These are phyloP conservation scores for Alloplasta piceator DNA, from an alignment of 2,888 invertebrate genomes.

Conservation along the genomic window DNA sequence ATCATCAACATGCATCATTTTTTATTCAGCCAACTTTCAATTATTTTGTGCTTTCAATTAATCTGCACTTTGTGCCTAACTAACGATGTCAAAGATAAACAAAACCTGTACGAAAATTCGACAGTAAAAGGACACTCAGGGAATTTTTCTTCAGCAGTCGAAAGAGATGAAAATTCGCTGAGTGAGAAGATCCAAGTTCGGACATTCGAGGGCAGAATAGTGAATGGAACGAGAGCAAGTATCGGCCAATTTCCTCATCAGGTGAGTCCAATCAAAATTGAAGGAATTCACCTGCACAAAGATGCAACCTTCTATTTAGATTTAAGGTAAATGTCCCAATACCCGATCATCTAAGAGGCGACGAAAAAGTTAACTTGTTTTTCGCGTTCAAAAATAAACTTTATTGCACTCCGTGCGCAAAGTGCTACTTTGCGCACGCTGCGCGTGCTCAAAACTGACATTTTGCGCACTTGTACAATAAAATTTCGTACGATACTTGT, in stretches of 20 bases:
- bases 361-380: no score
- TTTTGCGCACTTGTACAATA: no score
- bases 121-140: not conserved
- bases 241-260: constrained; percentile 51
- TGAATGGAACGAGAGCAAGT: constrained; percentile 56
- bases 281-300: not conserved
- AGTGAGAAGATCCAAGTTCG: constrained; percentile 3
- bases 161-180: not conserved
- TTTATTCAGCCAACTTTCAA: constrained; percentile 9
- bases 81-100: constrained; percentile 19
- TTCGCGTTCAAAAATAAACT: no score
- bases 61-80: constrained; percentile 13
- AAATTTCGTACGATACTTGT: no score
- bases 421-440: no score
- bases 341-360: no score
- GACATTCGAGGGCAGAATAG: constrained; percentile 52
- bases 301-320: not conserved
- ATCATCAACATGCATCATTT: constrained; percentile 16
- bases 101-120: not conserved
- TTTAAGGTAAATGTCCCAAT: no score
- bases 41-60: constrained; percentile 12
- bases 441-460: no score
- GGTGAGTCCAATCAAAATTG: constrained; percentile 14
- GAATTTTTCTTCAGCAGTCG: constrained; percentile 2
- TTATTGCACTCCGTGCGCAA: no score